Evolutionary conservation across 2,113 vertebrate species (phyloP).

Genomic region (Calonectris borealis): DNA sequence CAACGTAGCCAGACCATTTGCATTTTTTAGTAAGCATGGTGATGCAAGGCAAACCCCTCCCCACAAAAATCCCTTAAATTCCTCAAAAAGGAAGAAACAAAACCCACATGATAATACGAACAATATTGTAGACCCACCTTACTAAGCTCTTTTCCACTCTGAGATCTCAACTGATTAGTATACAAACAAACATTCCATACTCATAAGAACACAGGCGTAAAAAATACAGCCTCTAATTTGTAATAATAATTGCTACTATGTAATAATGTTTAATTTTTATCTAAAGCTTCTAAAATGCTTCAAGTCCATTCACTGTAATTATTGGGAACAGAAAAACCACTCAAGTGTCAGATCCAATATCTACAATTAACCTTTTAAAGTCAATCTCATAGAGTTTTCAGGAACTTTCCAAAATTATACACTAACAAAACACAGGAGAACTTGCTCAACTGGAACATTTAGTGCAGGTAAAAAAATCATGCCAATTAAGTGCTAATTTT

Average conservation of each 20-base stretch:
- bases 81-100: background rate
- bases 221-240: background rate
- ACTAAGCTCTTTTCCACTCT: background rate
- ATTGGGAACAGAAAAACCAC: background rate
- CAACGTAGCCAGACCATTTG: rapidly evolving
- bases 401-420: background rate
- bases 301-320: background rate
- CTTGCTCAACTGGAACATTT: background rate
- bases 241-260: background rate
- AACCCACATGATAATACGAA: rapidly evolving
- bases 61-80: background rate
- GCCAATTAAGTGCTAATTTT: background rate
- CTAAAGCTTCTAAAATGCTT: background rate
- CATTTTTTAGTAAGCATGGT: background rate
- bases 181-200: background rate
- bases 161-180: background rate
- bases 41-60: background rate
- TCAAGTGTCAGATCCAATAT: background rate
- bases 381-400: background rate
- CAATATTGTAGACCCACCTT: background rate
- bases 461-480: background rate
- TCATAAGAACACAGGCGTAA: background rate
- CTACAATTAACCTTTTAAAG: background rate
- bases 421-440: background rate
- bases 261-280: background rate